Base-by-base conservation (phyloP, 2,113 vertebrate genomes). In the Clarias magur region DNA sequence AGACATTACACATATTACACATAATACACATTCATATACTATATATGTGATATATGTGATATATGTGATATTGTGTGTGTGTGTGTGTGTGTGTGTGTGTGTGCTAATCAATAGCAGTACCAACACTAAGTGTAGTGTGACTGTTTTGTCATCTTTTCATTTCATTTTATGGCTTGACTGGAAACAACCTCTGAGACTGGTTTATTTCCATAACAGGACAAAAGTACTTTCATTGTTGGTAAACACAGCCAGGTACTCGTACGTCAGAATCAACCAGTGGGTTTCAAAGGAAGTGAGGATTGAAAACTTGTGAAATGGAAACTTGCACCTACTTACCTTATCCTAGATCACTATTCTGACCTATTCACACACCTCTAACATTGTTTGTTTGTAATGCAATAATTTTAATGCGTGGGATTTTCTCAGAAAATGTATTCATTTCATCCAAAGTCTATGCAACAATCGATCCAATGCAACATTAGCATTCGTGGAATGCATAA, bases 221-320 rank as follows among this genome's bases (percentile, higher is more conserved):
- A 85, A 80, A 38, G 21, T 38, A 87, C 82, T 85, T 85, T 87
- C 48, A 85, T 30, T 89, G 88, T 89, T 89, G 86, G 54, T 83
- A 85, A 89, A 89, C 82, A 83, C 4, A 67, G 48, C 9, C 72
- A 57, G 27, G 42, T 16, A 23, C 11, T 34, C 19, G 15, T 76
- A 21, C 4, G 25, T 85, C 42, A 67, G 1, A 82, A 53, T 25
- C 7, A 23, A 48, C 80, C 34, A 59, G 57, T 81, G 34, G 79
- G 30, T 81, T 48, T 82, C 23, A 89, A 65, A 57, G 67, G 57
- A 88, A 85, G 53, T 63, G 80, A 63, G 27, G 79, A 42, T 81
- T 15, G 73, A 48, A 12, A 80, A 70, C n/a, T 10, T 79, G 75
- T 76, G 62, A 83, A 73, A 89, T 67, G 76, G 72, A 85, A 83